phyloP scores from a whole-genome alignment of 2,113 vertebrate species.

The Oryzias curvinotus region DNA sequence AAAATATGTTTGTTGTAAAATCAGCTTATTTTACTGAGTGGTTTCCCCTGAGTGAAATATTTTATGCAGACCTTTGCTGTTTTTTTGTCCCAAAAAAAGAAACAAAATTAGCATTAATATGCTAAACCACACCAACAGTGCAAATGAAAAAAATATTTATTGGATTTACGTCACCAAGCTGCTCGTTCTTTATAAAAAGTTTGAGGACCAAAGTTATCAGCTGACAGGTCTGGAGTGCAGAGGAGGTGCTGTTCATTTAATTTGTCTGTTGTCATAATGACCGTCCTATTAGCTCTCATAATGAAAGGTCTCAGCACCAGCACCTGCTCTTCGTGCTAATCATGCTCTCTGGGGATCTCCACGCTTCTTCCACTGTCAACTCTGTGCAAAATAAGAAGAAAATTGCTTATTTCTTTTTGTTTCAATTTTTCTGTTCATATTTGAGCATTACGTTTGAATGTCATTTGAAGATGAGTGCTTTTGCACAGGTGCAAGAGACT shows the following conservation, averaged over 20 bases:
- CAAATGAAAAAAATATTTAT: background rate
- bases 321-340: slow-evolving; percentile 20
- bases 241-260: slow-evolving; percentile 26
- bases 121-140: background rate
- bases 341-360: slow-evolving; percentile 5
- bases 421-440: background rate
- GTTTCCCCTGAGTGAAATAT: too few relatives aligned
- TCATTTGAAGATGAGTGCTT: background rate
- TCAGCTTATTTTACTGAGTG: too few relatives aligned
- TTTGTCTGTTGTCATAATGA: slow-evolving; percentile 37
- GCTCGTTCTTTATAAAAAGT: slow-evolving; percentile 24
- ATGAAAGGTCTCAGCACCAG: slow-evolving; percentile 38
- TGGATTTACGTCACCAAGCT: slow-evolving; percentile 3
- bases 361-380: background rate
- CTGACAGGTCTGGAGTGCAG: slow-evolving; percentile 16
- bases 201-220: background rate
- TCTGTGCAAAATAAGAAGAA: background rate
- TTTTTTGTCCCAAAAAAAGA: too few relatives aligned
- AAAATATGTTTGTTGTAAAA: too few relatives aligned
- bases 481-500: background rate
- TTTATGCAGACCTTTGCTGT: too few relatives aligned
- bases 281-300: slow-evolving; percentile 26
- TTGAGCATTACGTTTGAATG: background rate
- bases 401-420: background rate
- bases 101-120: background rate